Conservation (phyloP, 2,797 vertebrate genomes). For the Melanogrammus aeglefinus region DNA sequence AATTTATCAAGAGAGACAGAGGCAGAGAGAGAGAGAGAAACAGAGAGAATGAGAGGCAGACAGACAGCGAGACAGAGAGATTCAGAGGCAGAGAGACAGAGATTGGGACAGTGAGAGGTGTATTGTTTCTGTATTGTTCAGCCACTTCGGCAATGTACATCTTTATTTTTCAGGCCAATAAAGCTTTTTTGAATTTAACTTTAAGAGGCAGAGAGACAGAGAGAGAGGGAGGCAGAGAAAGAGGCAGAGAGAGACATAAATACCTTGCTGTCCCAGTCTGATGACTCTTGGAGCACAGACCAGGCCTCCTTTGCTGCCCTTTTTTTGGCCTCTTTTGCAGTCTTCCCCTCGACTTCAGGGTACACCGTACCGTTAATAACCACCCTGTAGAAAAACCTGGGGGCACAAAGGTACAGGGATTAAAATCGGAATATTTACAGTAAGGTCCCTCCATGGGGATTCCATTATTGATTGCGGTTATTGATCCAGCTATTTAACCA, state of each 20-base stretch:
- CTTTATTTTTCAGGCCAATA: no score
- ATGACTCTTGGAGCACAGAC: slow-evolving; percentile 41
- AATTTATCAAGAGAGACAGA: background rate
- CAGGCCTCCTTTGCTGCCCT: slow-evolving; percentile 62
- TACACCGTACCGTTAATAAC: slow-evolving; percentile 51
- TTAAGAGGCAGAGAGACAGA: background rate
- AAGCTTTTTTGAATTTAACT: no score
- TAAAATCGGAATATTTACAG: no score
- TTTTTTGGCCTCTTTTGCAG: slow-evolving; percentile 63
- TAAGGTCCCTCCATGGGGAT: no score
- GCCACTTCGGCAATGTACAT: no score
- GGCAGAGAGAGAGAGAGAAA: background rate
- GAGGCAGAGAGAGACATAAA: background rate
- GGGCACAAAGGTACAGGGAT: background rate
- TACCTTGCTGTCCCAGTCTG: slow-evolving; percentile 53
- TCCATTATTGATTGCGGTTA: no score
- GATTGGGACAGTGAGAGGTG: no score
- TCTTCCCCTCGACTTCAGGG: slow-evolving; percentile 59
- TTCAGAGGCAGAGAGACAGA: no score
- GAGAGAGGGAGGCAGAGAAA: background rate
- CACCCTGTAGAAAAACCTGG: slow-evolving; percentile 68
- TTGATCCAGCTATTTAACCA: no score
- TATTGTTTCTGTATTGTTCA: no score
- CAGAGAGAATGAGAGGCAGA: background rate
- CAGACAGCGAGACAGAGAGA: background rate